These are phyloP conservation scores for Pterocles burchelli DNA, from an alignment of 2,113 vertebrate species.

Conservation along the genomic window DNA sequence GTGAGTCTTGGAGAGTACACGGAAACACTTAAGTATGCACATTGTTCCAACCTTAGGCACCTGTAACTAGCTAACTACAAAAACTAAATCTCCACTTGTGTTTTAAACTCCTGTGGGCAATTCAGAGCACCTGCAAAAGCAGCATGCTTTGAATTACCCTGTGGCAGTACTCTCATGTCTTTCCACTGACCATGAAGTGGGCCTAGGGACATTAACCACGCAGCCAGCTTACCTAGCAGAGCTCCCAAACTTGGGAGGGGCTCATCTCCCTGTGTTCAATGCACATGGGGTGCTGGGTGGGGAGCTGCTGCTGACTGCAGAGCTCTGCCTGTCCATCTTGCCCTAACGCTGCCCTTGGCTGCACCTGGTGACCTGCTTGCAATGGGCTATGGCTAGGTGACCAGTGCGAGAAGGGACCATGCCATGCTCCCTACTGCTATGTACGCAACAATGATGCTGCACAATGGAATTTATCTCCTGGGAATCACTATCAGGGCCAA, in stretches of 20 bases:
- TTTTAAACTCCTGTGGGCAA: background rate
- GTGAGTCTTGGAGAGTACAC: background rate
- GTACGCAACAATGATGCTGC: background rate
- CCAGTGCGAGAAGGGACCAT: fast-evolving
- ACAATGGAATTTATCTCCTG: background rate
- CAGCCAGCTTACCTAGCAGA: background rate
- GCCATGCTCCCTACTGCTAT: fast-evolving
- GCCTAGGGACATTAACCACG: background rate
- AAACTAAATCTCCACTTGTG: background rate
- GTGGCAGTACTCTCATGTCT: background rate
- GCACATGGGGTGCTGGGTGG: fast-evolving
- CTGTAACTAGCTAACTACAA: background rate
- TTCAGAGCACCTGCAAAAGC: background rate
- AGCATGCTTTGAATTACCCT: background rate
- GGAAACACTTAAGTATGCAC: background rate
- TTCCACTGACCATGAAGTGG: background rate
- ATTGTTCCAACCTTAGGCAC: background rate
- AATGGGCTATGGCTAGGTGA: background rate
- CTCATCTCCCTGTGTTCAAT: fast-evolving
- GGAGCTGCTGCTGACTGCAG: background rate
- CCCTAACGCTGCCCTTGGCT: background rate
- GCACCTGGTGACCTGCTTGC: background rate
- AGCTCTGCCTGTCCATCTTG: background rate
- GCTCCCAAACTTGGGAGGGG: background rate
- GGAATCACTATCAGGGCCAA: background rate